phyloP scores from a whole-genome alignment of 2,888 invertebrate genomes.

The Ypsolopha scabrella region DNA sequence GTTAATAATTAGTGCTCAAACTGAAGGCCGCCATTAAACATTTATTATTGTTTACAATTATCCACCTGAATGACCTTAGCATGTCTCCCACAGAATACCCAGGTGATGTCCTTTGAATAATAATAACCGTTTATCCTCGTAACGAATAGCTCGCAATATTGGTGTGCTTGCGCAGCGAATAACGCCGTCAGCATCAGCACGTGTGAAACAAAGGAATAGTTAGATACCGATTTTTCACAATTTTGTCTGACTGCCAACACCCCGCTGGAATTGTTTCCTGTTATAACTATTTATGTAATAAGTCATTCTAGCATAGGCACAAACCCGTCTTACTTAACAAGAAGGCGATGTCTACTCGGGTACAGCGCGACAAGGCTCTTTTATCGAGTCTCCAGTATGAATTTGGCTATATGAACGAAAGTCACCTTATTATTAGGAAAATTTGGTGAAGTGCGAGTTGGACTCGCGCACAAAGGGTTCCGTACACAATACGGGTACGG shows the following conservation, averaged over 20 bases:
- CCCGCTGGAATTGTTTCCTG: too few species aligned
- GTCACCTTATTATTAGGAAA: too few species aligned
- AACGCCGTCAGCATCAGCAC: too few species aligned
- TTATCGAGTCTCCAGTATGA: neutral
- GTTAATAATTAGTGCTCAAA: neutral
- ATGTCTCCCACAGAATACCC: conserved; percentile 1
- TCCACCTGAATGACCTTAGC: neutral
- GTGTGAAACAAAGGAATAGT: too few species aligned
- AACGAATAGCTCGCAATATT: neutral
- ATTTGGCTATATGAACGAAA: neutral
- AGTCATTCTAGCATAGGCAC: too few species aligned
- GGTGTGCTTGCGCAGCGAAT: too few species aligned
- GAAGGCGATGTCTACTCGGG: neutral
- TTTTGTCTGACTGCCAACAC: too few species aligned
- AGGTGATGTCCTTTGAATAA: neutral
- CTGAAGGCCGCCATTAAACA: neutral
- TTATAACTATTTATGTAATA: too few species aligned
- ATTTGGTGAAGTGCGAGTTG: too few species aligned
- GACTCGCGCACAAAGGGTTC: too few species aligned
- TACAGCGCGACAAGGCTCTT: neutral
- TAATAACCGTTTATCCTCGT: conserved; percentile 1
- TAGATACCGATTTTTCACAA: too few species aligned
- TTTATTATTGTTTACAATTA: neutral
- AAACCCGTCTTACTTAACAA: neutral
- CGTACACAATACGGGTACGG: too few species aligned